Conservation (phyloP, 2,888 invertebrate species). For the Leptura quadrifasciata region DNA sequence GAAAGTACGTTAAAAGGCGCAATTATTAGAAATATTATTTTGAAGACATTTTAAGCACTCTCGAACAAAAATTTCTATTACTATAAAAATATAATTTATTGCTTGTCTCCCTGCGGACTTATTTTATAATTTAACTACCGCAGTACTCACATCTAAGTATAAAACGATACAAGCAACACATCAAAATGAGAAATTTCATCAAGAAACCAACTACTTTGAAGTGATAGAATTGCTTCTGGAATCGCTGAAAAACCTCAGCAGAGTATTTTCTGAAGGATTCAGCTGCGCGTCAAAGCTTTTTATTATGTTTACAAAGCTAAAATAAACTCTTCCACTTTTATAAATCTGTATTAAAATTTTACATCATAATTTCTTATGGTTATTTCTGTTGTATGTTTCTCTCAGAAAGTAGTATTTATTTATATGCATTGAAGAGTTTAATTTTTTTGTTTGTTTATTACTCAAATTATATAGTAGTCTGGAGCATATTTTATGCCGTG, state of each 20-base stretch:
- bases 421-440: no score
- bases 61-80: no score
- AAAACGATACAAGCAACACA: neutral
- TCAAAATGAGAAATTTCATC: neutral
- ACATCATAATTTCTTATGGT: neutral
- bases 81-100: no score
- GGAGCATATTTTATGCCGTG: no score
- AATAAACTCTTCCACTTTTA: conserved; percentile 2
- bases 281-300: neutral
- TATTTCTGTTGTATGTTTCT: no score
- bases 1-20: no score
- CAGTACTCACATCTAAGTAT: neutral
- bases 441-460: no score
- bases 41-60: no score
- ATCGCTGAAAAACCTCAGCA: neutral
- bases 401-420: no score
- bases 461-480: no score
- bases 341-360: neutral
- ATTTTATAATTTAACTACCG: neutral
- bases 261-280: neutral
- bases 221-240: neutral
- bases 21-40: no score
- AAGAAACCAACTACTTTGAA: neutral
- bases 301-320: conserved; percentile 10
- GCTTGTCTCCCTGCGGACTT: neutral